Evolutionary conservation across 2,113 vertebrate genomes (phyloP).

Genomic region (Onychostruthus taczanowskii): DNA sequence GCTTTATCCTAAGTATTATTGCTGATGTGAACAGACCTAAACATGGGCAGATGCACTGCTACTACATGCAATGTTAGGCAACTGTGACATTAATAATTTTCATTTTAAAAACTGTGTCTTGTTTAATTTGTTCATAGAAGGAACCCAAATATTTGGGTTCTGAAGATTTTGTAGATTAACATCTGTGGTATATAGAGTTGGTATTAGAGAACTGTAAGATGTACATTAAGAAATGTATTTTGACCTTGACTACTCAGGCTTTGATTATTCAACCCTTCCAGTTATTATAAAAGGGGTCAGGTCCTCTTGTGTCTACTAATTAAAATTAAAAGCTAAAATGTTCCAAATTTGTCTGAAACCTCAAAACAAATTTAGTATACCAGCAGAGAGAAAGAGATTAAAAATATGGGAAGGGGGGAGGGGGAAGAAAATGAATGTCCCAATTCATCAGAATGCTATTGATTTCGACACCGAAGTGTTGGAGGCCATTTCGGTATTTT

Average conservation of each 20-base stretch:
- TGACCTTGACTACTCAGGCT: slow-evolving; percentile 22
- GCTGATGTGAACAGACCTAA: neutral
- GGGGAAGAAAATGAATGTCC: neutral
- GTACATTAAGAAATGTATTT: neutral
- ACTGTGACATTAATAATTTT: neutral
- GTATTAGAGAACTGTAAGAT: neutral
- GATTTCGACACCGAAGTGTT: neutral
- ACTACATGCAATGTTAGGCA: neutral
- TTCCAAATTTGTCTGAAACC: neutral
- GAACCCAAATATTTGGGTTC: neutral
- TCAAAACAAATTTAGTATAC: slow-evolving; percentile 1
- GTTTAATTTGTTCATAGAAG: neutral
- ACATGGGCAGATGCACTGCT: neutral
- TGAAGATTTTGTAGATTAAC: neutral
- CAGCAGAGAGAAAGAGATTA: neutral
- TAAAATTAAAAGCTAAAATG: neutral
- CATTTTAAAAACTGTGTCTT: neutral
- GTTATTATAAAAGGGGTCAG: slow-evolving; percentile 32
- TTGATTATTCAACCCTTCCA: neutral
- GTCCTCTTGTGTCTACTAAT: neutral
- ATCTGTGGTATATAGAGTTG: neutral
- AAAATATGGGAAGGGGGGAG: neutral
- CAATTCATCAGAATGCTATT: neutral
- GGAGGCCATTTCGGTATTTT: neutral
- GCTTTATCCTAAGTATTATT: slow-evolving; percentile 29